These are phyloP conservation scores for Luffia ferchaultella DNA, from an alignment of 2,888 invertebrate species.

Conservation along the genomic window DNA sequence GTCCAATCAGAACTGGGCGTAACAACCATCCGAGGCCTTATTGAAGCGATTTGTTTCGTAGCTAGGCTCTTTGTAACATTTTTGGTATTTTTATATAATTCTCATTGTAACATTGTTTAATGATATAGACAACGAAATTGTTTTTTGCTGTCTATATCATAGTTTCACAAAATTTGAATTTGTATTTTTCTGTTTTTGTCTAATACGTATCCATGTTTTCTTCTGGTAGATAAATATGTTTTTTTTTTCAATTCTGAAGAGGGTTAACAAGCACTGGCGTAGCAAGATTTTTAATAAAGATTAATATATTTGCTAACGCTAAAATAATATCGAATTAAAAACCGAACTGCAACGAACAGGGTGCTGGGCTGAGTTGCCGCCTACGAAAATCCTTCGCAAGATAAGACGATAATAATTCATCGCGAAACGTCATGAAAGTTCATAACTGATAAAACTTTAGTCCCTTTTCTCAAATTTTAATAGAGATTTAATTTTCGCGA, in stretches of 20 bases:
- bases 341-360: conserved; percentile 35
- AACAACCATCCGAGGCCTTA: conserved; percentile 61
- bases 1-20: conserved; percentile 63
- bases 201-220: too few relatives aligned
- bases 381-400: conserved; percentile 33
- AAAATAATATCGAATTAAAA: conserved; percentile 26
- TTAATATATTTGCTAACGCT: too few relatives aligned
- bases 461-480: conserved; percentile 59
- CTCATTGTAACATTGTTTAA: too few relatives aligned
- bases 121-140: too few relatives aligned
- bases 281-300: too few relatives aligned
- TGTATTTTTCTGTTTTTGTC: too few relatives aligned
- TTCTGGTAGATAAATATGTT: too few relatives aligned
- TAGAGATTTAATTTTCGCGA: conserved; percentile 57
- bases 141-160: too few relatives aligned
- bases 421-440: conserved; percentile 60
- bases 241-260: too few relatives aligned
- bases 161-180: too few relatives aligned
- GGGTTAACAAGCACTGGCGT: too few relatives aligned
- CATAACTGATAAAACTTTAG: conserved; percentile 62
- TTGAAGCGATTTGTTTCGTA: conserved; percentile 33
- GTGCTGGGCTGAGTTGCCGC: conserved; percentile 30
- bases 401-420: conserved; percentile 63
- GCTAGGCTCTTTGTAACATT: conserved; percentile 29
- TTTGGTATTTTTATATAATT: too few relatives aligned